phyloP scores from a whole-genome alignment of 2,113 vertebrate species.

The Dasyprocta punctata region DNA sequence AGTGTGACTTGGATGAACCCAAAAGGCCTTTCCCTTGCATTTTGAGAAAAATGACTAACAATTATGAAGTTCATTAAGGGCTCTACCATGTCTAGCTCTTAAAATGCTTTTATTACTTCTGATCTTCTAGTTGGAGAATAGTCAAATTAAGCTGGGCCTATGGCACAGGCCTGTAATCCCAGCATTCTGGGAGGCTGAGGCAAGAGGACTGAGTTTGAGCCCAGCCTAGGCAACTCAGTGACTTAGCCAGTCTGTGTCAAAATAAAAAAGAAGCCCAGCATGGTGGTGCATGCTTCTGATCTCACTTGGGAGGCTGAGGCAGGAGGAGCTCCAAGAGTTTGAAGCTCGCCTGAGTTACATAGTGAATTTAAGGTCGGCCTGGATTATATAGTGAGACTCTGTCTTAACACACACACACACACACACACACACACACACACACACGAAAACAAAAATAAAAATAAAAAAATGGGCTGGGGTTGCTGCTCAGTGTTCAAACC shows the following conservation, averaged over 20 bases:
- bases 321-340: neutral
- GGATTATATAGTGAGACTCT: neutral
- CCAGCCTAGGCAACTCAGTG: neutral
- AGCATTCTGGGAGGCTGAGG: neutral
- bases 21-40: neutral
- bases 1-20: neutral
- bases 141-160: neutral
- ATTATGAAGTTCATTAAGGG: constrained; percentile 8
- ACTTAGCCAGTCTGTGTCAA: neutral
- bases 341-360: neutral
- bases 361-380: neutral
- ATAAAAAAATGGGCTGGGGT: neutral
- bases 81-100: constrained; percentile 5
- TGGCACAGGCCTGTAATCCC: neutral
- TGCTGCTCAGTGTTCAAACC: neutral
- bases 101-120: constrained; percentile 38
- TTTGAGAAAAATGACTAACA: constrained; percentile 6
- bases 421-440: too few relatives aligned
- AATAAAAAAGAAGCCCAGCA: neutral
- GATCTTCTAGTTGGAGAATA: neutral
- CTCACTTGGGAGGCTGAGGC: neutral
- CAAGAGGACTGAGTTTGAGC: neutral
- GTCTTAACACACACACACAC: neutral
- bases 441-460: neutral
- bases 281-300: neutral